These are phyloP conservation scores for Istiophorus platypterus DNA, from an alignment of 2,113 vertebrate species.

Conservation along the genomic window DNA sequence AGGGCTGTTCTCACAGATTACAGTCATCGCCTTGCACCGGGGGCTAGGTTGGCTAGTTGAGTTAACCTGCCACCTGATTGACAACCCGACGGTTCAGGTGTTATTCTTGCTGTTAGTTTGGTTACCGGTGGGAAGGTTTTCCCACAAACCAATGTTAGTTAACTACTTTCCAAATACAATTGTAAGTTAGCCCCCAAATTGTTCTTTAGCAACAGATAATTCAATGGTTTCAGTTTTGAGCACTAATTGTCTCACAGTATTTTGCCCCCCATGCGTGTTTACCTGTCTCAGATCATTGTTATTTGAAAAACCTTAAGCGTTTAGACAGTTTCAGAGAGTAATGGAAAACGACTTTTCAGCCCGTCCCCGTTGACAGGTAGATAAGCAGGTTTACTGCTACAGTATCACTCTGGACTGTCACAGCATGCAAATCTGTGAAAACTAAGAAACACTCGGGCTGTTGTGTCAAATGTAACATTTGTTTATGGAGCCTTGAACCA, in stretches of 20 bases:
- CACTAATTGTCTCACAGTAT: neutral
- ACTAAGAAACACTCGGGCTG: neutral
- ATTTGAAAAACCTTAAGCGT: neutral
- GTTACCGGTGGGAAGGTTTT: neutral
- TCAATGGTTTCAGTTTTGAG: neutral
- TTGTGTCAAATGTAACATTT: neutral
- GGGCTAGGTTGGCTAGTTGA: neutral
- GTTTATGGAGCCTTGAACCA: constrained; percentile 9
- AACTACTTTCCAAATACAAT: neutral
- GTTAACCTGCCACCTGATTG: neutral
- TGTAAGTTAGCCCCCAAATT: neutral
- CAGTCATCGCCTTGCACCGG: constrained; percentile 2
- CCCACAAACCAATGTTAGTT: neutral
- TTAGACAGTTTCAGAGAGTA: neutral
- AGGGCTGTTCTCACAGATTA: neutral
- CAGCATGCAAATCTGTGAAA: neutral
- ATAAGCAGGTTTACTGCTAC: neutral
- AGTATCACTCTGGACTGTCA: constrained; percentile 39
- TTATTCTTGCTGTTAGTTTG: neutral
- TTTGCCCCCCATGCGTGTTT: neutral
- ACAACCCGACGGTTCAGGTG: neutral
- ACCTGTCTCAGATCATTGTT: neutral
- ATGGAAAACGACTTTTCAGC: neutral
- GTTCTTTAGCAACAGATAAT: neutral
- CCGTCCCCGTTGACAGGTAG: neutral